Evolutionary conservation across 2,797 vertebrate species (phyloP).

Genomic region (Mastacembelus armatus): DNA sequence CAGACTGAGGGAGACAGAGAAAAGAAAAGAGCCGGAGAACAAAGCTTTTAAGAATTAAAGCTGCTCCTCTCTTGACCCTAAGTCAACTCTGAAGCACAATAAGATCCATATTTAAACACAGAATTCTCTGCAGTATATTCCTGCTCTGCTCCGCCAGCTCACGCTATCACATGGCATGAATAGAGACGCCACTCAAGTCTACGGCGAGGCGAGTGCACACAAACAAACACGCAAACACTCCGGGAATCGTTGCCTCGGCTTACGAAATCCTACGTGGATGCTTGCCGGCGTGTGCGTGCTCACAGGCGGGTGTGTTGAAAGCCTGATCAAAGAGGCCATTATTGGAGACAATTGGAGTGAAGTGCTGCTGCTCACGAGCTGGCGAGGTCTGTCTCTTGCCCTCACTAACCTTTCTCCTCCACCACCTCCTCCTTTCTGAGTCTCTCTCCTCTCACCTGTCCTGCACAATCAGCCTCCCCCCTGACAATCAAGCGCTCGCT

Average conservation of each 20-base stretch:
- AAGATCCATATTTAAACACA: slow-evolving; percentile 74
- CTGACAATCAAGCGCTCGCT: not conserved
- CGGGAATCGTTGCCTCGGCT: slow-evolving; percentile 5
- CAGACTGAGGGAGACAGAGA: slow-evolving; percentile 8
- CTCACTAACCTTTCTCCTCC: not conserved
- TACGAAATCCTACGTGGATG: slow-evolving; percentile 18
- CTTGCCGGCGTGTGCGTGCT: slow-evolving; percentile 3
- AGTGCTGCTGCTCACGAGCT: slow-evolving; percentile 26
- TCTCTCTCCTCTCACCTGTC: slow-evolving; percentile 46
- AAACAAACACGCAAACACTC: slow-evolving; percentile 51
- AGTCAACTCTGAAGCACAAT: slow-evolving; percentile 39
- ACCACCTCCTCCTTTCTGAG: not conserved
- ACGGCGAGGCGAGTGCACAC: slow-evolving; percentile 2
- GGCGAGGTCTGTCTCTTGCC: slow-evolving; percentile 15
- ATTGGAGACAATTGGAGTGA: slow-evolving; percentile 71
- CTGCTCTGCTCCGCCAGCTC: slow-evolving; percentile 34
- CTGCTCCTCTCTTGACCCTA: slow-evolving; percentile 56
- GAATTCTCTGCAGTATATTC: slow-evolving; percentile 35
- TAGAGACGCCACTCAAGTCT: slow-evolving; percentile 49
- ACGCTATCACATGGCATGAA: slow-evolving; percentile 52
- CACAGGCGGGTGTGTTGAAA: not conserved
- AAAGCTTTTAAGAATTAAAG: slow-evolving; percentile 62
- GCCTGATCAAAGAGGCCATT: slow-evolving; percentile 72
- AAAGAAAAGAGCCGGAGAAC: slow-evolving; percentile 24
- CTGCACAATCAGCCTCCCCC: slow-evolving; percentile 8